Base-by-base conservation (phyloP, 2,797 vertebrate genomes). In the Sebastiscus albofasciatus region DNA sequence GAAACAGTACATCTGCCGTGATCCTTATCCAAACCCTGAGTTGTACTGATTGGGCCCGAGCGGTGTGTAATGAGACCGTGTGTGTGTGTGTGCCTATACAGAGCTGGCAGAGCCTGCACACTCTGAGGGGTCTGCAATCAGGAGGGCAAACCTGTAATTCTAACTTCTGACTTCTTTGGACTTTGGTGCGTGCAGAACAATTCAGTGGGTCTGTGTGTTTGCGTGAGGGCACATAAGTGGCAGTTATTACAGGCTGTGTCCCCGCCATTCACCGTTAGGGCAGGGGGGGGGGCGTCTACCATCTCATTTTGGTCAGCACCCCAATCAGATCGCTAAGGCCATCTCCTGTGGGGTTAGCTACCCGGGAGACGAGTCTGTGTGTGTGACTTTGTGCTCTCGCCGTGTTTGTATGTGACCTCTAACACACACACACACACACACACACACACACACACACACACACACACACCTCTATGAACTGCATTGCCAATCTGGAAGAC, bases 281-380 rank as follows among this genome's bases (percentile, higher is more conserved):
- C 42, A 2, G 16, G 72, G 55, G 74, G 59, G 33, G 78, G 81
- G 92, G 76, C 36, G 82, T 77, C 75, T 58, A 80, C 78, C 42
- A 2, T 87, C 81, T 91, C 36, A 87, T 93, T 94, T 90, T 82
- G 82, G 87, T 90, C 90, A 80, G 81, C 82, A 90, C 89, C 90
- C 74, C 90, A 94, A 94, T 93, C 91, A 93, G 87, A 88, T 56
- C 8, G 60, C 66, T 88, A 67, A 46, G 72, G 65, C 86, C 78
- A 34, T 73, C 82, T 79, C 84, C 77, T 31, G 75, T 80, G 46
- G 86, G 75, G 72, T 79, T 33, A 74, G 65, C 77, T 29, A 22
- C 77, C 59, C n/a, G 3, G 54, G 70, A 64, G 77, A 60, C 6
- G 0, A 16, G 16, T 66, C n/a, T 27, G 29, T 39, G 64, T 58